These are phyloP conservation scores for Indicator maculatus DNA, from an alignment of 2,113 vertebrate genomes.

Conservation along the genomic window DNA sequence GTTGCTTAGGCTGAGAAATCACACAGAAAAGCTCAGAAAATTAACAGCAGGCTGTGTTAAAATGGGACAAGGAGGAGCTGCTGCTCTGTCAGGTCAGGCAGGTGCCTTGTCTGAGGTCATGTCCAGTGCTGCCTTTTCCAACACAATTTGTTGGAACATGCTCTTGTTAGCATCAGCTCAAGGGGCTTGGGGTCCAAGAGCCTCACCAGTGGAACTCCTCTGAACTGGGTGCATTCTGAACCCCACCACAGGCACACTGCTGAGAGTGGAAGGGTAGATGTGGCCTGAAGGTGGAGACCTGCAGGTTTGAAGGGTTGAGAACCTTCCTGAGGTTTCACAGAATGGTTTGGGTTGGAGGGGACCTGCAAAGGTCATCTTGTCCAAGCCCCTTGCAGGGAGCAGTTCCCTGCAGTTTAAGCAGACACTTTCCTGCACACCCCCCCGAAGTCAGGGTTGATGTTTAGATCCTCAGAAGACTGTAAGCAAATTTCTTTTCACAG, in stretches of 20 bases:
- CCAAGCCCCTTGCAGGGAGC: too few species aligned
- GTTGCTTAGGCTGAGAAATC: neutral
- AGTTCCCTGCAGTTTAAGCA: too few species aligned
- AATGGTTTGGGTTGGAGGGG: too few species aligned
- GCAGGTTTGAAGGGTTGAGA: neutral
- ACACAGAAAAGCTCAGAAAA: neutral
- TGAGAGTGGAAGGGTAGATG: neutral
- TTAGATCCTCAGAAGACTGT: too few species aligned
- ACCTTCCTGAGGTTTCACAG: too few species aligned
- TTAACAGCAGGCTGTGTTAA: neutral
- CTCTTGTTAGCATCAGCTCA: too few species aligned
- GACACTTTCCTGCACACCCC: too few species aligned
- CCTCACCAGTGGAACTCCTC: neutral
- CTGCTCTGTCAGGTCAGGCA: neutral
- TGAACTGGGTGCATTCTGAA: neutral
- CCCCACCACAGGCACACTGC: accelerated
- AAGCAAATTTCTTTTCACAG: too few species aligned
- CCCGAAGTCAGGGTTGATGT: too few species aligned
- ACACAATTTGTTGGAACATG: neutral
- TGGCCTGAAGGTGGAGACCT: neutral
- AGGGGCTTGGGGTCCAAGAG: neutral
- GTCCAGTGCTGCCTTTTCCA: neutral
- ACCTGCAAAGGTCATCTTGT: too few species aligned
- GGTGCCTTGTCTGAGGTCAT: neutral
- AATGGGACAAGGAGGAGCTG: neutral